These are phyloP conservation scores for Micropoecilia bifurca DNA, from an alignment of 2,797 vertebrate species.

Conservation along the genomic window DNA sequence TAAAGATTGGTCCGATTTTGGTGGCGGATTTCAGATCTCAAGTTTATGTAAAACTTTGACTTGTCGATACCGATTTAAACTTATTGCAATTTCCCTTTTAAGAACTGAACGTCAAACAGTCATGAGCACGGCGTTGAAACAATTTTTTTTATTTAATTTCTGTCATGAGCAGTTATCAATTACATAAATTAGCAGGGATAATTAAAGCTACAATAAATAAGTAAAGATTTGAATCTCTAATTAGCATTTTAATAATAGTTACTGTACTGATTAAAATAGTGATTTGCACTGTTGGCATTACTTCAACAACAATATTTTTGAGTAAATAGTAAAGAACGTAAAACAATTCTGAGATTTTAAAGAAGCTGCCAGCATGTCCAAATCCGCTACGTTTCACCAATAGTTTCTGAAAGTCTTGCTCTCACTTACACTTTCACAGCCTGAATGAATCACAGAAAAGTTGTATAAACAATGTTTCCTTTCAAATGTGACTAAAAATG, in stretches of 20 bases:
- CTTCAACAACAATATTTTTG: background rate
- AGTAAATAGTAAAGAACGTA: background rate
- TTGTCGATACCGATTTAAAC: background rate
- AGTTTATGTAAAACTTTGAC: background rate
- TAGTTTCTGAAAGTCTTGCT: background rate
- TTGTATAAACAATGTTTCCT: background rate
- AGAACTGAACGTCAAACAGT: background rate
- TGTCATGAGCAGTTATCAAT: background rate
- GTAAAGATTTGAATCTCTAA: background rate
- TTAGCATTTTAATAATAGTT: background rate
- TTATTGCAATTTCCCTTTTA: background rate
- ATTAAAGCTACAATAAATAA: background rate
- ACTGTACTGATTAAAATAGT: background rate
- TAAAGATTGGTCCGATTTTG: background rate
- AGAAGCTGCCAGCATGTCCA: background rate
- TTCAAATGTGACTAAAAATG: background rate
- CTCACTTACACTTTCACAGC: background rate
- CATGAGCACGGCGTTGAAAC: background rate
- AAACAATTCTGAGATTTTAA: background rate
- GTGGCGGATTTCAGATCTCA: background rate
- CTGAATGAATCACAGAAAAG: background rate
- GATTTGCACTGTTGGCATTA: background rate
- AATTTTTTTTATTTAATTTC: background rate
- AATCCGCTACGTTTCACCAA: background rate
- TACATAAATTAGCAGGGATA: background rate